Conservation (phyloP, 1,140 invertebrate genomes). For the Zelostemma sp. region DNA sequence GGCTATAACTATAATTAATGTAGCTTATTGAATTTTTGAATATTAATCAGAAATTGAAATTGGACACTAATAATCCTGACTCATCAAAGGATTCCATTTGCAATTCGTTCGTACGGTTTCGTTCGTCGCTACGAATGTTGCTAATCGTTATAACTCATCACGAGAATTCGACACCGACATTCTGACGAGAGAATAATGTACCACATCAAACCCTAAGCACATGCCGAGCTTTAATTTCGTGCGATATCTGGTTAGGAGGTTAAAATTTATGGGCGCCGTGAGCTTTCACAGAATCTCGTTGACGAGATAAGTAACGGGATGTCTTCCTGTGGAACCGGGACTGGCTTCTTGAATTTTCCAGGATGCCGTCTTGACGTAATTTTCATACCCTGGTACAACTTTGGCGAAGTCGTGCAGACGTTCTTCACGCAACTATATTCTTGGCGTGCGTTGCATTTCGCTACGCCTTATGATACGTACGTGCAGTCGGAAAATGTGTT, state of each 20-base stretch:
- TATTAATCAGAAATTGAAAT: too few relatives aligned
- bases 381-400: conserved; percentile 2
- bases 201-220: background rate
- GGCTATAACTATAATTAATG: too few relatives aligned
- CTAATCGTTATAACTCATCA: too few relatives aligned
- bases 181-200: too few relatives aligned
- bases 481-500: background rate
- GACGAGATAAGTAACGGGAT: conserved; percentile 23
- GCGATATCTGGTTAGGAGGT: conserved; percentile 2
- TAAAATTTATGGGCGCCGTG: background rate
- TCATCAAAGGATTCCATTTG: too few relatives aligned
- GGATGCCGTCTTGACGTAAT: conserved; percentile 22
- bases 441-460: background rate
- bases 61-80: too few relatives aligned
- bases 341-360: conserved; percentile 27
- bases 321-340: background rate
- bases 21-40: too few relatives aligned
- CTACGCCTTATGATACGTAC: background rate
- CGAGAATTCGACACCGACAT: too few relatives aligned
- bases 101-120: too few relatives aligned
- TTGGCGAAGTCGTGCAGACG: conserved; percentile 9
- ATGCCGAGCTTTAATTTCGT: background rate
- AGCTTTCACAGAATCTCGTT: conserved; percentile 1
- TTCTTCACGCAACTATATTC: conserved; percentile 6
- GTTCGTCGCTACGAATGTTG: too few relatives aligned